Percentiles rank a stretch among this genome's conserved stretches.
Conservation (phyloP, 2,113 vertebrate genomes). For the Sarotherodon lohbergeri region DNA sequence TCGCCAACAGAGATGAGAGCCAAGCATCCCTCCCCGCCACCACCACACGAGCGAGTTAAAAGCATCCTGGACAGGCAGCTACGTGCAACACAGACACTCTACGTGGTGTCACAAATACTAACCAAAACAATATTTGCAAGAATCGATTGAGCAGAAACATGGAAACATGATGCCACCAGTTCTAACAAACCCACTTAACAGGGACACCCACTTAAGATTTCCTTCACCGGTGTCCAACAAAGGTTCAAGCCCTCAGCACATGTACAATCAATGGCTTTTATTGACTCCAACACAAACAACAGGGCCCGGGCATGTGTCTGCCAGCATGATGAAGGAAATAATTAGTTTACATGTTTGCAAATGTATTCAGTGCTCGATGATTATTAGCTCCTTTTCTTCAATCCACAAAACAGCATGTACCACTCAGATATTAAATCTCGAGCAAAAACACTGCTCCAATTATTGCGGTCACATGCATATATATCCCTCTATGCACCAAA, state of each 20-base stretch:
- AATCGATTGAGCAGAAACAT: not conserved
- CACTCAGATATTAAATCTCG: not conserved
- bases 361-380: not conserved
- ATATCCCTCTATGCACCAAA: not conserved
- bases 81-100: not conserved
- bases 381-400: not conserved
- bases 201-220: not conserved
- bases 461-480: not conserved
- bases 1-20: constrained; percentile 35
- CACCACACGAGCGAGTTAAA: not conserved
- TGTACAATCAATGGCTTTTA: constrained; percentile 45
- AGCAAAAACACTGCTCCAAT: not conserved
- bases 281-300: constrained; percentile 7
- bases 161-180: not conserved
- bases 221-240: constrained; percentile 11
- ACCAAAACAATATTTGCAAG: not conserved
- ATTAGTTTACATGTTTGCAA: constrained; percentile 7
- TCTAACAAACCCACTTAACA: not conserved
- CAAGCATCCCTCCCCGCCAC: not conserved
- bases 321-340: constrained; percentile 1
- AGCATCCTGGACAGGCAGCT: not conserved
- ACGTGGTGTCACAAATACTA: not conserved
- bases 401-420: not conserved
- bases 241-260: constrained; percentile 21
- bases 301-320: not conserved